Evolutionary conservation across 2,797 vertebrate genomes (phyloP), one percentile per base, ranked within the genome.

Genomic region (Urophycis tenuis): DNA sequence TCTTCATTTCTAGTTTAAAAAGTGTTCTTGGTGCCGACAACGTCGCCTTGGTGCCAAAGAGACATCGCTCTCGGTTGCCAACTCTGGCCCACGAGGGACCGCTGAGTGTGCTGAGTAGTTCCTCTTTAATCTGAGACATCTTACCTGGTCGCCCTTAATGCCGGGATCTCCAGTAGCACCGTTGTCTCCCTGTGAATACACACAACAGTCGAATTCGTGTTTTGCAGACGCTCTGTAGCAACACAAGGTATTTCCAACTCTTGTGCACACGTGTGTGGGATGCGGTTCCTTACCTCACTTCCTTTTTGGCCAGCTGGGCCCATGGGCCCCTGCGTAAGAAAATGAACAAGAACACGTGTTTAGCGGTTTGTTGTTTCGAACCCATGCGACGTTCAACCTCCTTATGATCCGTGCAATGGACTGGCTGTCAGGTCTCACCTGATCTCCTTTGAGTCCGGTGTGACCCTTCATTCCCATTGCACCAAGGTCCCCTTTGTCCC

Each of bases 131-230:
- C 25, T n/a, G 3, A 14, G 9, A 67, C n/a, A 29, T 30, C 60
- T 11, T 81, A 94, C 94, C 91, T 92, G 93, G 77, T 93, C 92
- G 77, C 94, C 94, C 74, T 94, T 94, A 12, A 88, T 83, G 10
- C 93, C 94, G 2, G 78, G 12, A 60, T 90, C 89, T 36, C 94
- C 94, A 1, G 35, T 8, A 0, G 79, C 0, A 73, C 94, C 94
- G 22, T 84, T 75, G 74, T 90, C 85, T 1, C 94, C 94, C 94
- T 94, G 86, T 78, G 75, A 29, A 86, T 7, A 74, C 73, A 45
- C 73, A 45, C 64, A 82, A 17, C 30, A 32, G 41, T 9, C 11
- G 30, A 74, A 30, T 53, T 41, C 34, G 30, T 19, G 34, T 9
- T 9, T 30, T 0, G 60, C 60, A 67, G 60, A 14, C 1, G 10